Percentiles rank a stretch among this genome's conserved stretches.
phyloP scores from a whole-genome alignment of 2,888 invertebrate species.

The Lycia hirtaria region DNA sequence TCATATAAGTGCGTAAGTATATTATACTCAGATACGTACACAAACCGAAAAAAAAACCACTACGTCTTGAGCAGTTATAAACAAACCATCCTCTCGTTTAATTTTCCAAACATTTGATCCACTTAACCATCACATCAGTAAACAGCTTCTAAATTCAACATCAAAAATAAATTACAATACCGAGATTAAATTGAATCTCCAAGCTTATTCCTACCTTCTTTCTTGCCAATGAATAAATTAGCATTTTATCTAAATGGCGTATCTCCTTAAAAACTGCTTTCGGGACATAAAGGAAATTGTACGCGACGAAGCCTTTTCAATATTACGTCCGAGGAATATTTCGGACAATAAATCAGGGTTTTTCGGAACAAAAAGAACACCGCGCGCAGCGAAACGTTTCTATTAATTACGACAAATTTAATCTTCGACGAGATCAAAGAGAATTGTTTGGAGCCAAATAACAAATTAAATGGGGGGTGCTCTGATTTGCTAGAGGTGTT shows the following conservation, averaged over 20 bases:
- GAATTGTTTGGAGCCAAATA: constrained; percentile 27
- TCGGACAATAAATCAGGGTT: constrained; percentile 50
- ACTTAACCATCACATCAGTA: constrained; percentile 29
- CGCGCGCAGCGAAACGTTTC: constrained; percentile 28
- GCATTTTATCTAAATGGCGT: constrained; percentile 78
- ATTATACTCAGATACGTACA: too few relatives aligned
- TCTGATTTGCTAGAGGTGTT: constrained; percentile 8
- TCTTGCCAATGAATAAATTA: constrained; percentile 82
- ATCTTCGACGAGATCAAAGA: constrained; percentile 33
- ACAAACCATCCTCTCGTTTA: not conserved
- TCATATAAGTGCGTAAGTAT: too few relatives aligned
- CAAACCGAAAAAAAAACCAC: too few relatives aligned
- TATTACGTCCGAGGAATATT: constrained; percentile 50
- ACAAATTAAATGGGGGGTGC: constrained; percentile 5
- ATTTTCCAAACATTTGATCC: constrained; percentile 6
- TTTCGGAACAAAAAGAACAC: constrained; percentile 36
- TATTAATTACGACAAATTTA: constrained; percentile 36
- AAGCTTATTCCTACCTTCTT: constrained; percentile 69
- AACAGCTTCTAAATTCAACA: constrained; percentile 66
- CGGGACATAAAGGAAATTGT: constrained; percentile 46
- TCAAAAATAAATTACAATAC: constrained; percentile 71
- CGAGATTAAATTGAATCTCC: constrained; percentile 73
- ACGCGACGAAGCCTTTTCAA: constrained; percentile 50
- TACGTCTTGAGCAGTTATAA: too few relatives aligned
- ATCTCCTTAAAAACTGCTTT: constrained; percentile 79